Percentiles rank a stretch among this genome's conserved stretches.
phyloP scores from a whole-genome alignment of 2,888 invertebrate genomes.

The Scotopteryx bipunctaria region DNA sequence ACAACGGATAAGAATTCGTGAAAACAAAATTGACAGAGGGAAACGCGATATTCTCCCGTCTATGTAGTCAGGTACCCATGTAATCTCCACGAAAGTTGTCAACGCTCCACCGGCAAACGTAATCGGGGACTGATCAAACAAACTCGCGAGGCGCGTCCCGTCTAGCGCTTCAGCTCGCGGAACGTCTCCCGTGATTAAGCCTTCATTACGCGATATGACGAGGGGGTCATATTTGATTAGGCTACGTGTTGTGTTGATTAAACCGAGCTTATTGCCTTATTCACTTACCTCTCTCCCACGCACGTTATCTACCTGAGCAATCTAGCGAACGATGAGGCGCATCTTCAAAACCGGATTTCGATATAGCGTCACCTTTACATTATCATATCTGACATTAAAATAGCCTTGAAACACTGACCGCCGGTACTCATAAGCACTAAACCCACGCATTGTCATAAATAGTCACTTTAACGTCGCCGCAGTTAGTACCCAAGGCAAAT shows the following conservation, averaged over 20 bases:
- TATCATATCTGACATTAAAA: constrained; percentile 62
- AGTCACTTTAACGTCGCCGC: constrained; percentile 35
- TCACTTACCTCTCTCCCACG: constrained; percentile 64
- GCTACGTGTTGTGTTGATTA: constrained; percentile 80
- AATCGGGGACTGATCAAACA: constrained; percentile 73
- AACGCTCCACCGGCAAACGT: constrained; percentile 52
- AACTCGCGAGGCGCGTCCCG: constrained; percentile 49
- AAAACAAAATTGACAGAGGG: constrained; percentile 3
- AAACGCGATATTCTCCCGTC: constrained; percentile 12
- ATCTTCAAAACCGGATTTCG: constrained; percentile 56
- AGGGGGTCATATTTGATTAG: constrained; percentile 82
- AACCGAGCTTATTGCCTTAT: constrained; percentile 80
- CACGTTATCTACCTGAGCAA: constrained; percentile 48
- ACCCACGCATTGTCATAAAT: constrained; percentile 37
- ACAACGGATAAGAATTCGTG: neutral
- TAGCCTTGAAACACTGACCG: constrained; percentile 60
- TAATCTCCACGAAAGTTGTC: constrained; percentile 54
- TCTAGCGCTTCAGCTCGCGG: constrained; percentile 49
- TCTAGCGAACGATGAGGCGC: constrained; percentile 41
- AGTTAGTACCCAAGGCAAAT: constrained; percentile 39
- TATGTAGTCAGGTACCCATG: constrained; percentile 17
- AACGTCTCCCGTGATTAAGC: constrained; percentile 78
- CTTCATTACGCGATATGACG: constrained; percentile 80
- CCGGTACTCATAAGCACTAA: constrained; percentile 30
- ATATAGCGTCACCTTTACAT: constrained; percentile 47